A percentile compares a stretch with the other conserved stretches of the same genome.
phyloP scores from a whole-genome alignment of 92 coral and sea anemone genomes.

The Paramuricea clavata region DNA sequence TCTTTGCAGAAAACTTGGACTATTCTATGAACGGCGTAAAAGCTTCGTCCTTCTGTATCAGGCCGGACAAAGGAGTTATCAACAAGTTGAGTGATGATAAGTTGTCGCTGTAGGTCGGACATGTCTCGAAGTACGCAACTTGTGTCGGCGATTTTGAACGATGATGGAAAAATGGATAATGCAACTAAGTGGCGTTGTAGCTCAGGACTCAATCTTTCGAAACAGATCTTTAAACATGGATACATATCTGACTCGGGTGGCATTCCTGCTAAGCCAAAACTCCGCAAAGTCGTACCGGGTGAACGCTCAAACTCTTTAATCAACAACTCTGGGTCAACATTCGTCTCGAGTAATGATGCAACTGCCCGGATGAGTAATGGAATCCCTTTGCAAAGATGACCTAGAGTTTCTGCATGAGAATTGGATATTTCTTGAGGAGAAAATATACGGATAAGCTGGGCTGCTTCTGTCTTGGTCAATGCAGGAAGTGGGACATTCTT shows the following conservation, averaged over 20 bases:
- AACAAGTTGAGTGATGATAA: conserved; percentile 80
- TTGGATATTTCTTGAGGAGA: conserved; percentile 74
- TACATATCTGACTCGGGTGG: conserved; percentile 89
- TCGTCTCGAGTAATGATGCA: conserved; percentile 86
- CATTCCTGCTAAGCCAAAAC: conserved; percentile 78
- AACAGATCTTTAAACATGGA: conserved; percentile 86
- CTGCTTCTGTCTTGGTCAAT: conserved; percentile 68
- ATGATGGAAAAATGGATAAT: conserved; percentile 85
- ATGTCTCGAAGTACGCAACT: conserved; percentile 76
- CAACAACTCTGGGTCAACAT: conserved; percentile 83
- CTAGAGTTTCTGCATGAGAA: conserved; percentile 78
- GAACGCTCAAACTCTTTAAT: conserved; percentile 86
- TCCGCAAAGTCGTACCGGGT: conserved; percentile 83
- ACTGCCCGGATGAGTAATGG: conserved; percentile 92
- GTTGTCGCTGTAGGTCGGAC: conserved; percentile 76
- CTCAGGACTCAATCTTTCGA: conserved; percentile 76
- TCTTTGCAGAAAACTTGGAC: conserved; percentile 91
- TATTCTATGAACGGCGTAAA: conserved; percentile 80
- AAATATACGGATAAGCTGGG: conserved; percentile 44
- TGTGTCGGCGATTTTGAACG: conserved; percentile 82
- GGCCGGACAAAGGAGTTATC: conserved; percentile 91
- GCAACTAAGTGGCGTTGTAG: conserved; percentile 81
- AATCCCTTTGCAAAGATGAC: conserved; percentile 88
- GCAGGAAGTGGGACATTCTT: conserved; percentile 59
- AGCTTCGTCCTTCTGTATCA: conserved; percentile 75